A percentile compares a stretch with the other conserved stretches of the same genome.
These are phyloP conservation scores for Alaudala cheleensis DNA, from an alignment of 2,113 vertebrate genomes.

Conservation along the genomic window DNA sequence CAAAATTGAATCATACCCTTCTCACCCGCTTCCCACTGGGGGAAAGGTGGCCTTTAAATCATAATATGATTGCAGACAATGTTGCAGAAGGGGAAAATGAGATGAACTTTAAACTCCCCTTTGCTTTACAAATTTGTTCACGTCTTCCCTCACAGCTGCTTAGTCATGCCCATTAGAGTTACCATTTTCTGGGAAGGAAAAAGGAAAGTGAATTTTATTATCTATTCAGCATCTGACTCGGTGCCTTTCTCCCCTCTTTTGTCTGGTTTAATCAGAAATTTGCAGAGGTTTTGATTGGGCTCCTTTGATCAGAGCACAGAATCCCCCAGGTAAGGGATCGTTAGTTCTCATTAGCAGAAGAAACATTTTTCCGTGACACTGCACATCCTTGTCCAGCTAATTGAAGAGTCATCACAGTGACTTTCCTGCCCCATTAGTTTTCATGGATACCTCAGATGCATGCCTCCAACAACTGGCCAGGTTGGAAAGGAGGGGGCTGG, in stretches of 20 bases:
- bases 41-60: conserved; percentile 63
- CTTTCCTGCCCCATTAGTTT: neutral
- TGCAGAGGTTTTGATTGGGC: conserved; percentile 33
- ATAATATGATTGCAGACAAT: conserved; percentile 36
- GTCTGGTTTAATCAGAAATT: conserved; percentile 33
- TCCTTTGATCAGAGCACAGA: conserved; percentile 32
- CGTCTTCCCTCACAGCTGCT: conserved; percentile 38
- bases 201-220: conserved; percentile 14
- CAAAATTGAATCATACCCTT: conserved; percentile 18
- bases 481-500: neutral
- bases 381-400: conserved; percentile 16
- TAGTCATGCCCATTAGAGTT: conserved; percentile 41
- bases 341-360: conserved; percentile 56
- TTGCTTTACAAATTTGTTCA: conserved; percentile 47
- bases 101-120: conserved; percentile 59
- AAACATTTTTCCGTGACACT: neutral
- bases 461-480: neutral
- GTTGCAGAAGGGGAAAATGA: conserved; percentile 54
- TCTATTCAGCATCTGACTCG: conserved; percentile 20
- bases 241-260: neutral
- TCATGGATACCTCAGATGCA: neutral
- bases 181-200: conserved; percentile 7
- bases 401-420: neutral
- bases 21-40: neutral
- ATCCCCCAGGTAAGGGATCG: conserved; percentile 19